These are phyloP conservation scores for Strigamia crassipes DNA, from an alignment of 2,888 invertebrate species.

Conservation along the genomic window DNA sequence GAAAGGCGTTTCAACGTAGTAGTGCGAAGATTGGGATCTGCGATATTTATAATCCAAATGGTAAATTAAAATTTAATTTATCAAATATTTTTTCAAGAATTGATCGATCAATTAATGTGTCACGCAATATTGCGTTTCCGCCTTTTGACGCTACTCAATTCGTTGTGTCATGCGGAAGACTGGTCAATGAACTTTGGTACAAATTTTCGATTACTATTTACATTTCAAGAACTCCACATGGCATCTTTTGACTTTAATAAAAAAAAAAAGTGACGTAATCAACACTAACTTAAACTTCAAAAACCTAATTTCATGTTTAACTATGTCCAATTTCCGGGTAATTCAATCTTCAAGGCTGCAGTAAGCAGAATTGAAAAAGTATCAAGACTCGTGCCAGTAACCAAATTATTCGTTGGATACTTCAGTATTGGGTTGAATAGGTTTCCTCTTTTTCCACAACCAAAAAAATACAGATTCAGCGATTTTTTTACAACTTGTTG, in stretches of 20 bases:
- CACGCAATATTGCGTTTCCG: neutral
- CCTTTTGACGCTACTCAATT: neutral
- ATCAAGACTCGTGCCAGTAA: neutral
- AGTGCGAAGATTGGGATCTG: conserved; percentile 58
- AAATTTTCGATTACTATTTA: neutral
- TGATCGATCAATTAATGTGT: neutral
- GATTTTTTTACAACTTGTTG: neutral
- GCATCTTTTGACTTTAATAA: neutral
- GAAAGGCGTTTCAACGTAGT: conserved; percentile 60
- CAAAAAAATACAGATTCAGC: neutral
- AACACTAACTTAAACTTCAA: conserved; percentile 36
- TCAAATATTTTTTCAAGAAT: conserved; percentile 46
- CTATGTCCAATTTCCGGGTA: neutral
- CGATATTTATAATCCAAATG: conserved; percentile 61
- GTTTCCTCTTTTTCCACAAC: neutral
- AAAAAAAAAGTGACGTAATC: neutral
- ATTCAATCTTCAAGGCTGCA: conserved; percentile 22
- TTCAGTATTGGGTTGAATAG: neutral
- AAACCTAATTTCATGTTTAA: neutral
- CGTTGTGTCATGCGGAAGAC: neutral
- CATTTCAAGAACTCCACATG: too few species aligned
- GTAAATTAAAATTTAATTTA: conserved; percentile 53
- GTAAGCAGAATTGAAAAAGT: neutral
- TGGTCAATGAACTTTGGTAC: conserved; percentile 1
- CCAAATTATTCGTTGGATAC: neutral